Conservation (phyloP, 2,888 invertebrate genomes). For the Sepioteuthis lessoniana region DNA sequence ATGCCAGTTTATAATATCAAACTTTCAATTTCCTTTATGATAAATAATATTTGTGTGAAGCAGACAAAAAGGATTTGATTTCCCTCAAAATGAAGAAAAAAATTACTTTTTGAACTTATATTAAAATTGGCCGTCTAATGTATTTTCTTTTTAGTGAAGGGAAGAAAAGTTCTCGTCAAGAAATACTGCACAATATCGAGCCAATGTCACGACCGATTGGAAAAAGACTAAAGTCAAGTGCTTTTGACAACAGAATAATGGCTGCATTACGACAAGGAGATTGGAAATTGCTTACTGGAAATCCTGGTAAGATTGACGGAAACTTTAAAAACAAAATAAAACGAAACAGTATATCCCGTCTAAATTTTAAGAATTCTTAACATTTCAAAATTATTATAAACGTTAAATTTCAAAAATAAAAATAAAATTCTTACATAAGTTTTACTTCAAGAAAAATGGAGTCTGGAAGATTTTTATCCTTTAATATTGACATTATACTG, state of each 20-base stretch:
- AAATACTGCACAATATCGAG: conserved; percentile 87
- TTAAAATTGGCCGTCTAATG: not conserved
- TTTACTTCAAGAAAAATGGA: no score
- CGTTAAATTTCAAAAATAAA: not conserved
- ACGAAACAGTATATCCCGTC: no score
- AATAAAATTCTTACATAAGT: not conserved
- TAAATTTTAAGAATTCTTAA: no score
- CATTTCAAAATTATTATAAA: not conserved
- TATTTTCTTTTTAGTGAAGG: conserved; percentile 49
- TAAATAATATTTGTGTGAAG: no score
- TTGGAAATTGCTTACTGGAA: conserved; percentile 61
- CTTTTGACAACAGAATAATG: conserved; percentile 55
- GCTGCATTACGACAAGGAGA: conserved; percentile 58
- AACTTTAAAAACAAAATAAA: not conserved
- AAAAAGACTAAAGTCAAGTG: not conserved
- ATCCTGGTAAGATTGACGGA: conserved; percentile 54
- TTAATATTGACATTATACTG: no score
- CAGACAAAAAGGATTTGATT: no score
- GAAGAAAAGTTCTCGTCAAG: conserved; percentile 54
- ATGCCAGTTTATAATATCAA: no score
- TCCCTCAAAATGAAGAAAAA: no score
- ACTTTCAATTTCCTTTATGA: no score
- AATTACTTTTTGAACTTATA: no score
- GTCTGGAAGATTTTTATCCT: no score
- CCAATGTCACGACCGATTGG: conserved; percentile 56